Base-by-base conservation (phyloP, 2,797 vertebrate species). In the Enteromius fasciolatus region DNA sequence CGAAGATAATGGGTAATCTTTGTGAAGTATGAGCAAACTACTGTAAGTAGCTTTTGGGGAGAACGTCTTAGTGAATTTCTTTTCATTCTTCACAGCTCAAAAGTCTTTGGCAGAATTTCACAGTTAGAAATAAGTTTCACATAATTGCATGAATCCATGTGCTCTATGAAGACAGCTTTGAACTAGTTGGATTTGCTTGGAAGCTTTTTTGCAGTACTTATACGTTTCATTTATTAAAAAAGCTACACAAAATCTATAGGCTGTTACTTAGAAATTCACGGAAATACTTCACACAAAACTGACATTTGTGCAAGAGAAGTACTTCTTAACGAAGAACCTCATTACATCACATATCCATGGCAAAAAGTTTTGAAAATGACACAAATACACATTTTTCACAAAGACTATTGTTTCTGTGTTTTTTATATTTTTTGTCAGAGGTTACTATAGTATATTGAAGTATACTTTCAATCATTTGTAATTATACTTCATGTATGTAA, bases 11-110 rank as follows among this genome's bases (percentile, higher is more conserved):
- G 50, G 57, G 8, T 78, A 41, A 74, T 83, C 76, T 82, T 57
- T 81, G 20, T 75, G 48, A 48, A 75, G 73, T 78, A 63, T 76
- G 68, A 67, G 59, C 46, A 74, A 66, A 67, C 69, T 36, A 44
- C 54, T 73, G 57, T 82, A 87, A 85, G 78, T n/a, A 78, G 83
- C 83, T 76, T 83, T 84, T 79, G 18, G 39, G 76, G 73, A 48
- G 39, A 20, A 87, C 46, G n/a, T 73, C 36, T 61, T 68, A 74
- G 59, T 50, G 74, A 78, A 72, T 57, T 52, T 57, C 28, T 64
- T 50, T 57, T 31, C 25, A 74, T 79, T 74, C 12, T 63, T 25
- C 66, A 59, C 28, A 72, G 31, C 41, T 72, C n/a, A 25, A 61
- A 77, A 78, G 46, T 64, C 33, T 48, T 61, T 39, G 54, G 36